Evolutionary conservation across 92 coral and sea anemone species (phyloP).

Genomic region (Chrysogorgia sp.): DNA sequence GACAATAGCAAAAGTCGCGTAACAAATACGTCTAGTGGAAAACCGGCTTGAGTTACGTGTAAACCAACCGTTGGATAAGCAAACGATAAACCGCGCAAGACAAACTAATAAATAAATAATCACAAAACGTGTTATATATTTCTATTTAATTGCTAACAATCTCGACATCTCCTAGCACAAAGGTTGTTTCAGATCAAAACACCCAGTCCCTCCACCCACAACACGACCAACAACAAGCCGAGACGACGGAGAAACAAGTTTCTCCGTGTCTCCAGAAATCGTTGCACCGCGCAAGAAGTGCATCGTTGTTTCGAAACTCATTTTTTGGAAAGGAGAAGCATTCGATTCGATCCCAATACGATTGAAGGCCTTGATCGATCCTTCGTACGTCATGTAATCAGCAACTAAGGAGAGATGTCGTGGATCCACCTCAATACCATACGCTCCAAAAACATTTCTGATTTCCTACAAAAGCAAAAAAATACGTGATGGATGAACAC

Average conservation of each 20-base stretch:
- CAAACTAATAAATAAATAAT: too few species aligned
- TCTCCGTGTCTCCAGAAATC: slow-evolving; percentile 85
- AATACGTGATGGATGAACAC: not conserved
- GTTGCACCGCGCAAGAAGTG: slow-evolving; percentile 94
- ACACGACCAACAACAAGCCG: slow-evolving; percentile 92
- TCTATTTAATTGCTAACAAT: too few species aligned
- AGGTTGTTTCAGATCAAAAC: slow-evolving; percentile 87
- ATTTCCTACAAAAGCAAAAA: slow-evolving; percentile 66
- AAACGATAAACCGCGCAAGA: too few species aligned
- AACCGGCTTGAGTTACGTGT: too few species aligned
- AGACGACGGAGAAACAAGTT: slow-evolving; percentile 85
- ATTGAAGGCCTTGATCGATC: slow-evolving; percentile 92
- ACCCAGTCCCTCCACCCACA: slow-evolving; percentile 91
- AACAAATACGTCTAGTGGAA: too few species aligned
- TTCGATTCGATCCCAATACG: slow-evolving; percentile 93
- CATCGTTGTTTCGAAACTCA: slow-evolving; percentile 98
- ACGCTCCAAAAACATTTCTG: slow-evolving; percentile 87
- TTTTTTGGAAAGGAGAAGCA: slow-evolving; percentile 97
- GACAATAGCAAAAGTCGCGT: too few species aligned
- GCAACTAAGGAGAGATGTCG: slow-evolving; percentile 90
- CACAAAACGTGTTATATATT: too few species aligned
- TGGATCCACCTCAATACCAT: slow-evolving; percentile 86
- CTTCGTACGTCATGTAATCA: slow-evolving; percentile 98
- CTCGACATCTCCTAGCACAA: slow-evolving; percentile 52
- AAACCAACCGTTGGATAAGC: too few species aligned